phyloP scores from a whole-genome alignment of 2,888 invertebrate genomes.

The Phlogophora meticulosa region DNA sequence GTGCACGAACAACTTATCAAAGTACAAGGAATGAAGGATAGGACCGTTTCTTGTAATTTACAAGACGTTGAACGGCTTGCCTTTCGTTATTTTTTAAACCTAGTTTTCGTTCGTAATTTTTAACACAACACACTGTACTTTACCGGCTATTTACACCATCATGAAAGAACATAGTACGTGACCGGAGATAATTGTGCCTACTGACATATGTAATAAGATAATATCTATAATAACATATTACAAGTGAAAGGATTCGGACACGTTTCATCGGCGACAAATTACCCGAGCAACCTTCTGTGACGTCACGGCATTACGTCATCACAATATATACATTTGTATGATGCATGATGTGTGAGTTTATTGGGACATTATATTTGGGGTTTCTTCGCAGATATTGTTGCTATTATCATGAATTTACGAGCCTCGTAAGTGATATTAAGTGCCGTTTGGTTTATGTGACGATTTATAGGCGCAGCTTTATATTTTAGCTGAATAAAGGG shows the following conservation, averaged over 20 bases:
- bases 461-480: slow-evolving; percentile 16
- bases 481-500: neutral
- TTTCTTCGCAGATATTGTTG: slow-evolving; percentile 39
- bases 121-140: too few species aligned
- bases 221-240: slow-evolving; percentile 16
- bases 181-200: too few species aligned
- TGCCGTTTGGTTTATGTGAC: slow-evolving; percentile 46
- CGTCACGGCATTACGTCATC: slow-evolving; percentile 36
- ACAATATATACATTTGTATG: slow-evolving; percentile 4
- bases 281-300: slow-evolving; percentile 25
- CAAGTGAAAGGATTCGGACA: slow-evolving; percentile 33
- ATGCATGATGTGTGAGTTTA: slow-evolving; percentile 27
- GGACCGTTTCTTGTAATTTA: too few species aligned
- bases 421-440: slow-evolving; percentile 49
- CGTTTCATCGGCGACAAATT: slow-evolving; percentile 25
- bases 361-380: slow-evolving; percentile 28
- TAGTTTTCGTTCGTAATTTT: too few species aligned
- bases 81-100: too few species aligned
- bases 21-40: neutral
- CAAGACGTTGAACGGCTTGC: too few species aligned
- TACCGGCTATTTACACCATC: too few species aligned
- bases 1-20: neutral
- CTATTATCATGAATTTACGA: slow-evolving; percentile 53
- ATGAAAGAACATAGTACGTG: too few species aligned
- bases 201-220: too few species aligned